A percentile compares a stretch with the other conserved stretches of the same genome.
Conservation (phyloP, 2,113 vertebrate genomes). For the Eurystomus gularis region DNA sequence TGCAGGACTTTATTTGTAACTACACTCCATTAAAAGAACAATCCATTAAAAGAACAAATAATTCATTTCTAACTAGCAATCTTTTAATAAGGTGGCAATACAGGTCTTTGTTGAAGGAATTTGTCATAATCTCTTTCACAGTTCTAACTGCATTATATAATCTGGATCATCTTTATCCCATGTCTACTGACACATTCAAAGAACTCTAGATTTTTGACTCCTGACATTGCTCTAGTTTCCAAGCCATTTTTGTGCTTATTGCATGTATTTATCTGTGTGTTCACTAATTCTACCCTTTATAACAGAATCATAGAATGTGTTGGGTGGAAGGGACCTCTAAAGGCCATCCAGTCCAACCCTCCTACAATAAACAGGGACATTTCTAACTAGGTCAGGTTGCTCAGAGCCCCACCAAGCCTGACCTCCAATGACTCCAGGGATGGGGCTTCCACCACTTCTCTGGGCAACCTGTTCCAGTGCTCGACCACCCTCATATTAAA, state of each 20-base stretch:
- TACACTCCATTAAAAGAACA: neutral
- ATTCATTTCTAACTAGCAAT: neutral
- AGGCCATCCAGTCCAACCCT: too few species aligned
- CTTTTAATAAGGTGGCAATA: neutral
- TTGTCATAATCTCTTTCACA: neutral
- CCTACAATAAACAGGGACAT: too few species aligned
- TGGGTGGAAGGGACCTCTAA: too few species aligned
- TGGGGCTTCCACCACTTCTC: too few species aligned
- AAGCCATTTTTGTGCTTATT: neutral
- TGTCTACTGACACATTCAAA: neutral
- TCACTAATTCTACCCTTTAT: neutral
- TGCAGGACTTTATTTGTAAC: slow-evolving; percentile 6
- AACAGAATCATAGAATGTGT: too few species aligned
- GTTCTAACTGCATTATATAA: neutral
- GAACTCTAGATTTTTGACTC: neutral
- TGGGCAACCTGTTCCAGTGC: too few species aligned
- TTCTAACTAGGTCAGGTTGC: too few species aligned
- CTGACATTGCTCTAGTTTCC: neutral
- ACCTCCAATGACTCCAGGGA: too few species aligned
- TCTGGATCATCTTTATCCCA: neutral
- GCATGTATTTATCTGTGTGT: neutral
- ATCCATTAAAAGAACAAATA: neutral
- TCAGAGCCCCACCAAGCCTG: too few species aligned
- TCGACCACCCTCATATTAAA: too few species aligned
- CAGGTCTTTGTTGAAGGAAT: neutral